Base-by-base conservation (phyloP, 2,888 invertebrate species). In the Meganola albula region DNA sequence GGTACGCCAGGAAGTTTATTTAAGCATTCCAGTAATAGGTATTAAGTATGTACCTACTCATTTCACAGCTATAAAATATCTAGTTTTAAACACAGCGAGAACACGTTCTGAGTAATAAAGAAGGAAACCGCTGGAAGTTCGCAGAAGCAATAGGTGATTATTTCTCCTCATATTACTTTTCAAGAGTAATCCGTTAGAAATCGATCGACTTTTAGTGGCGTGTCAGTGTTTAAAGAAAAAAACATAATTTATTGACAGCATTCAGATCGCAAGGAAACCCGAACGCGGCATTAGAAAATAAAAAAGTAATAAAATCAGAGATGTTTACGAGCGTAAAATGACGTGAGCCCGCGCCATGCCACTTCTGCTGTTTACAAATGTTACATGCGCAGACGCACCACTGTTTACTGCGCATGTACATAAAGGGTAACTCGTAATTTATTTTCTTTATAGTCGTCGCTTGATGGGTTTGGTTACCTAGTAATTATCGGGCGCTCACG, bases 311-410 rank as follows among this genome's bases (percentile, higher is more conserved):
- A 83, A 85, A 84, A 76, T 74, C 61, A 76, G 75, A 77, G 67
- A 68, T 62, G 74, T 85, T 85, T 85, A 85, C 82, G 84, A 84
- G 82, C 80, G 79, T 79, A 76, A 77, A 78, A 84, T 80, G 82
- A 80, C 80, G 78, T 71, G 74, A 68, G 70, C 64, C 71, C 62
- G 58, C 61, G 70, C 74, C 62, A 58, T 61, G 70, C 74, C 73
- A 72, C 71, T 73, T 66, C 46, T 63, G 41, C 62, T 71, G 73
- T 74, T 74, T 75, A 74, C 73, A 66, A 56, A 64, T 63, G 58
- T 60, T 66, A 60, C 64, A 55, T 70, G 70, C 63, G 66, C 64
- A 41, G 40, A 31, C 58, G 53, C 57, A 48, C 46, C 48, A 48
- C 54, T 64, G 63, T 61, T 62, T 59, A 58, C 55, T 60, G 53